Evolutionary conservation across 2,888 invertebrate species (phyloP).

Genomic region (Blastobasis adustella): DNA sequence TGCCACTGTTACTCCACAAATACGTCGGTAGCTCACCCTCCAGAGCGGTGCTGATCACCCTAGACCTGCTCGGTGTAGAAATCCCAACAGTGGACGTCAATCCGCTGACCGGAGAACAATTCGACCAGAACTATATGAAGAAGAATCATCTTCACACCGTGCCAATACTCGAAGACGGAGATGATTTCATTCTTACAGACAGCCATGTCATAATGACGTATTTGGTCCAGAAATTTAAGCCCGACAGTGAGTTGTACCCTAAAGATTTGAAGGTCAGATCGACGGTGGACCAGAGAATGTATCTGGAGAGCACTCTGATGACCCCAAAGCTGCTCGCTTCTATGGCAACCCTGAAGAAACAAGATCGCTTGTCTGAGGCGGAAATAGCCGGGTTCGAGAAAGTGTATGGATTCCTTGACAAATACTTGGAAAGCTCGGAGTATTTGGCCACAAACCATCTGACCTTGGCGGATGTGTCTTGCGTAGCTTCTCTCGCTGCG

Average conservation of each 20-base stretch:
- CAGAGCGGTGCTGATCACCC: conserved; percentile 28
- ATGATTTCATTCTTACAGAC: conserved; percentile 28
- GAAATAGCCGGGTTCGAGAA: conserved; percentile 27
- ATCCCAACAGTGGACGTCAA: conserved; percentile 28
- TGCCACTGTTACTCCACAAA: conserved; percentile 26
- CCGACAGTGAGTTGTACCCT: conserved; percentile 27
- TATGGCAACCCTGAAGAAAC: conserved; percentile 23
- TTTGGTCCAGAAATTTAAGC: conserved; percentile 29
- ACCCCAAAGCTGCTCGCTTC: conserved; percentile 30
- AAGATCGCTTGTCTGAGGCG: conserved; percentile 13
- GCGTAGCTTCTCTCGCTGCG: conserved; percentile 32
- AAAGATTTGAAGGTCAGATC: conserved; percentile 23
- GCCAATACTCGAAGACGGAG: conserved; percentile 36
- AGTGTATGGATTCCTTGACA: conserved; percentile 32
- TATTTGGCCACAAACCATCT: conserved; percentile 29
- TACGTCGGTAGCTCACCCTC: conserved; percentile 34
- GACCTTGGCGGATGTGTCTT: conserved; percentile 38
- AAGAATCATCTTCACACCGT: conserved; percentile 42
- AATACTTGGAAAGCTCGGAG: conserved; percentile 23
- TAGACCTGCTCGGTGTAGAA: conserved; percentile 26
- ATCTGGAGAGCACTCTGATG: conserved; percentile 34
- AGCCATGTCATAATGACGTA: conserved; percentile 41
- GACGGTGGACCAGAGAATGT: conserved; percentile 31
- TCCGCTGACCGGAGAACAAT: conserved; percentile 27
- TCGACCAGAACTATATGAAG: conserved; percentile 27